Base-by-base conservation (phyloP, 2,113 vertebrate genomes). In the Sitta europaea region DNA sequence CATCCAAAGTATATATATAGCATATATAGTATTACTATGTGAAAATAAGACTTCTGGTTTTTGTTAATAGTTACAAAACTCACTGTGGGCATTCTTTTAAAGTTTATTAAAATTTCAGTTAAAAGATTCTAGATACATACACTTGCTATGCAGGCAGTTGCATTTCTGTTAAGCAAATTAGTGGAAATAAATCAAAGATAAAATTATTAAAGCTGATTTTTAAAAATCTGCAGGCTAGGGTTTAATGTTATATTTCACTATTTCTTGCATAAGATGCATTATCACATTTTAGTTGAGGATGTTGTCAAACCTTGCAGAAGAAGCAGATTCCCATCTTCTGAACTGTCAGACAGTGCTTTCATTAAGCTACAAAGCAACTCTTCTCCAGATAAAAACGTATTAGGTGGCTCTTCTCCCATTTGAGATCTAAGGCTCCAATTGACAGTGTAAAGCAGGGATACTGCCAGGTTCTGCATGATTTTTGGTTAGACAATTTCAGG, bases 321-420 rank as follows among this genome's bases (percentile, higher is more conserved):
- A 81, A 81, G 24, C 54, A 66, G 33, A 28, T 74, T 93, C 72
- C 83, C 33, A 74, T 94, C 63, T 67, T 90, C 35, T 88, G 62
- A 97, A 90, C 58, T 95, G 92, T 92, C 95, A 97, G 63, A 55
- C 12, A 55, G 73, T 68, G 82, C 87, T 91, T 96, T 94, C 96
- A 96, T 97, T 95, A 96, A 91, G 59, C 59, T 88, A 79, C 59
- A 88, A 96, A 93, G 72, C 27, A 76, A 8, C 23, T 80, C 25
- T 36, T 77, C 27, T 89, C 92, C 81, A 89, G 93, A 93, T 78
- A 75, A 90, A 71, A 81, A 94, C 83, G 35, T 67, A 21, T 33
- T 78, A 35, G 66, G 57, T 95, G 68, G 54, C 62, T 95, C 67
- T 90, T 88, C 67, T 96, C 3, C 2, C 80, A 57, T 92, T 94